Percentiles rank a stretch among this genome's conserved stretches.
Conservation (phyloP, 2,113 vertebrate genomes). For the Macaca fascicularis region DNA sequence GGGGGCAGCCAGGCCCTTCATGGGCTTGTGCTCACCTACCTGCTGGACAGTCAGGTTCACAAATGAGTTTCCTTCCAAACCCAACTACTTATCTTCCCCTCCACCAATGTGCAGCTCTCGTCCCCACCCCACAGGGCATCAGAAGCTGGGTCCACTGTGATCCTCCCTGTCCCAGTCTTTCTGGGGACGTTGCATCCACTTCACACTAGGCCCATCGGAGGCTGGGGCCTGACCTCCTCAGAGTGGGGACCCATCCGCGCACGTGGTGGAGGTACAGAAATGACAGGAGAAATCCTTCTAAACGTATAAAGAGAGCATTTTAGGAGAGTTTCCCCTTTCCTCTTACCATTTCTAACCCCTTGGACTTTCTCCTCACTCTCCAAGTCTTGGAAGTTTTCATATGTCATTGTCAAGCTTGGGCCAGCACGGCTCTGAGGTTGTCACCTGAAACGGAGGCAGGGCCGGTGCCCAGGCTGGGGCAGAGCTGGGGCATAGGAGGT, state of each 20-base stretch:
- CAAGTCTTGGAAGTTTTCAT: constrained; percentile 43
- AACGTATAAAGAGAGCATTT: neutral
- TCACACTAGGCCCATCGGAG: neutral
- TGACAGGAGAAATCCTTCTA: neutral
- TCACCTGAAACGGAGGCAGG: neutral
- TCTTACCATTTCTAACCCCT: constrained; percentile 15
- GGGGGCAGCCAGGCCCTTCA: neutral
- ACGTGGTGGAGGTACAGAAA: neutral
- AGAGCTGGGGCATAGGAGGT: neutral
- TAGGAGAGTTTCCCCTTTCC: neutral
- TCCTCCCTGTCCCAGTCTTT: neutral
- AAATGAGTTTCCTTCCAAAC: neutral
- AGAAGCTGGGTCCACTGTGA: no score
- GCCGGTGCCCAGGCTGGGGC: neutral
- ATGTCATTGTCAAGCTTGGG: neutral
- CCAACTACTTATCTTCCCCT: neutral
- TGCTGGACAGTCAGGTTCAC: neutral
- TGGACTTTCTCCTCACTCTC: constrained; percentile 21
- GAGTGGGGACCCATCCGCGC: neutral
- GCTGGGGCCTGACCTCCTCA: neutral
- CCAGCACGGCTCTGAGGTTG: neutral
- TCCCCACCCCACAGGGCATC: neutral
- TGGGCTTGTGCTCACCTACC: neutral
- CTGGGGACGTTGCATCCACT: neutral
- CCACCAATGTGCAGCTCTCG: no score